Conservation (phyloP, 1,140 invertebrate species). For the Euwallacea similis region DNA sequence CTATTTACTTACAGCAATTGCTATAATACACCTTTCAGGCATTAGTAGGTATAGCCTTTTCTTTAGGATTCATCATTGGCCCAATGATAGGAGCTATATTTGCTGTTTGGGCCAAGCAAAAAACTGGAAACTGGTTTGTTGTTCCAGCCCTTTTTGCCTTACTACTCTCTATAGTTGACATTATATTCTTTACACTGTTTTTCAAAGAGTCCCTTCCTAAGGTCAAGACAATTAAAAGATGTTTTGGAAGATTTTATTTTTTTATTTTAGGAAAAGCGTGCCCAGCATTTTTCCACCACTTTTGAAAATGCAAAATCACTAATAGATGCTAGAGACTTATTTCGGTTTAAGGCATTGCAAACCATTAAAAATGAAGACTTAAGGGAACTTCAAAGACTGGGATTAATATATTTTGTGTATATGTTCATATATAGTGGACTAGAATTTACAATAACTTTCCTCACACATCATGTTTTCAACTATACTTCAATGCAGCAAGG, state of each 20-base stretch:
- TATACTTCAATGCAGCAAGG: conserved; percentile 96
- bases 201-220: conserved; percentile 86
- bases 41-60: conserved; percentile 95
- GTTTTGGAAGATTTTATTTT: conserved; percentile 16
- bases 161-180: conserved; percentile 73
- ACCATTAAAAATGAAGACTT: conserved; percentile 62
- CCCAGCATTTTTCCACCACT: conserved; percentile 61
- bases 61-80: conserved; percentile 94
- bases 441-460: conserved; percentile 96
- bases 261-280: conserved; percentile 65
- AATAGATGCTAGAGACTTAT: conserved; percentile 59
- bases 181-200: conserved; percentile 74
- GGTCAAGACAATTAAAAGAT: conserved; percentile 50
- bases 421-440: conserved; percentile 96
- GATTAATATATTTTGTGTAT: conserved; percentile 91
- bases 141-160: conserved; percentile 87
- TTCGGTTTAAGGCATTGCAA: conserved; percentile 66
- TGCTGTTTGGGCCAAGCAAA: conserved; percentile 68
- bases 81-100: conserved; percentile 93
- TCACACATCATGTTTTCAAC: conserved; percentile 90
- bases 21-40: conserved; percentile 66
- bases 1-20: neutral
- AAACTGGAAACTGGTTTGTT: conserved; percentile 73
- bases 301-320: conserved; percentile 74
- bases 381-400: conserved; percentile 71